Conservation (phyloP, 2,113 vertebrate genomes). For the Chloropsis hardwickii region DNA sequence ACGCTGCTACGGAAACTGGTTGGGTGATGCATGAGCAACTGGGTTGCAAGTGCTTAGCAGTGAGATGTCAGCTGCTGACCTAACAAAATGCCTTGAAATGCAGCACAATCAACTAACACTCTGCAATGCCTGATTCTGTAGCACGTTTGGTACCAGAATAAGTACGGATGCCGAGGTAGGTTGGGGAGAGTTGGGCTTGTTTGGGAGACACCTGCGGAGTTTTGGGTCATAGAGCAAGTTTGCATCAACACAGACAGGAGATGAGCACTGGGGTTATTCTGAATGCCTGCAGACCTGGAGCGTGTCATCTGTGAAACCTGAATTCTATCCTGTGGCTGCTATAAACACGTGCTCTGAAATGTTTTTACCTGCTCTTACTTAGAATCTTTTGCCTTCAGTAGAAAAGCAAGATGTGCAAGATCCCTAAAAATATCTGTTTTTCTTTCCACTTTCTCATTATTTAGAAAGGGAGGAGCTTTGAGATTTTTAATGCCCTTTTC, state of each 20-base stretch:
- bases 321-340: not conserved
- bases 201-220: not conserved
- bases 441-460: not conserved
- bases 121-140: constrained; percentile 46
- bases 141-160: not conserved
- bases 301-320: not conserved
- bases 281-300: not conserved
- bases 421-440: not conserved
- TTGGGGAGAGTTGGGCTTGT: not conserved
- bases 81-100: constrained; percentile 53
- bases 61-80: constrained; percentile 61
- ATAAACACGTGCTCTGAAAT: not conserved
- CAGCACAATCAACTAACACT: constrained; percentile 56
- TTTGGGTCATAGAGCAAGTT: not conserved
- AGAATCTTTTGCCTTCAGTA: not conserved
- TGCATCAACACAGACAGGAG: not conserved
- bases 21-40: constrained; percentile 62
- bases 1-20: constrained; percentile 22
- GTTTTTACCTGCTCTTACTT: not conserved
- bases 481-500: not conserved
- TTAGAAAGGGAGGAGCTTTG: not conserved
- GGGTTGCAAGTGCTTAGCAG: constrained; percentile 53
- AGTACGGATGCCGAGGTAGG: not conserved
- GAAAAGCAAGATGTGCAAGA: not conserved
- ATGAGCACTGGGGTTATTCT: not conserved